These are phyloP conservation scores for Delphinapterus leucas DNA, from an alignment of 2,113 vertebrate species.

Conservation along the genomic window DNA sequence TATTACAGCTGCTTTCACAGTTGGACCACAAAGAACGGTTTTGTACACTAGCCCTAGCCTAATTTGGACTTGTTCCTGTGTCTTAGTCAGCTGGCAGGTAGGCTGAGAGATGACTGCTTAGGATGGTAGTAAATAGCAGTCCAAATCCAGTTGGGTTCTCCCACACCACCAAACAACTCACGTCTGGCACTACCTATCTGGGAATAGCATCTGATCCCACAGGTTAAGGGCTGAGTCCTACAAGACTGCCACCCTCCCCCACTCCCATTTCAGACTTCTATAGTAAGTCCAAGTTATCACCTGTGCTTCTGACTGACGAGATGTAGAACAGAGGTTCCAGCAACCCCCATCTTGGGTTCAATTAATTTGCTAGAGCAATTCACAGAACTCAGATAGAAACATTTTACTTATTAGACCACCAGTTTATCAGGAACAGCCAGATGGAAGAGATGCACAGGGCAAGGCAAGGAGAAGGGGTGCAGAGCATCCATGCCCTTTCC, in stretches of 20 bases:
- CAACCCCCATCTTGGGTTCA: background rate
- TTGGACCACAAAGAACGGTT: background rate
- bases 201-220: background rate
- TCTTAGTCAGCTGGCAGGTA: background rate
- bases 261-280: background rate
- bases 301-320: background rate
- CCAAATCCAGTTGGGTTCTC: background rate
- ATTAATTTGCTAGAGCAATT: background rate
- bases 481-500: background rate
- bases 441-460: background rate
- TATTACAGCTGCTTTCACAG: background rate
- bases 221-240: background rate
- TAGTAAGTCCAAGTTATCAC: background rate
- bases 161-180: background rate
- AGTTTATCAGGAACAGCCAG: background rate
- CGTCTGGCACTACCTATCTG: background rate
- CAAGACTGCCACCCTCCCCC: background rate
- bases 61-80: background rate
- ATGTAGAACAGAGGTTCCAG: background rate
- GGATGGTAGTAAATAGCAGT: background rate
- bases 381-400: background rate
- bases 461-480: background rate
- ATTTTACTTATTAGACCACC: background rate
- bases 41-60: background rate
- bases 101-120: background rate